Conservation (phyloP, 2,113 vertebrate genomes). For the Gobius niger region DNA sequence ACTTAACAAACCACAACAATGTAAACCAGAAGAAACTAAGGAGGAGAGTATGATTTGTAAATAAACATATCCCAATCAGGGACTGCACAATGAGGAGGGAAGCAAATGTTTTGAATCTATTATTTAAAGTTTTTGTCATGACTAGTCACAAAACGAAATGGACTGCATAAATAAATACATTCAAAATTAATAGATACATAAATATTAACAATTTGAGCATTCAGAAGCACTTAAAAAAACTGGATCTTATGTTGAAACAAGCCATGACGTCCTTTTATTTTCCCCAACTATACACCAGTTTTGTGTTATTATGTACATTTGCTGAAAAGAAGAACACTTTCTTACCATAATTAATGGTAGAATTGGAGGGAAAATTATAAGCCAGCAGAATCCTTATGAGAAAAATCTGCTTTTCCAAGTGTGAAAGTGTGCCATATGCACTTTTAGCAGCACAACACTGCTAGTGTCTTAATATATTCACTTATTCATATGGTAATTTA, state of each 20-base stretch:
- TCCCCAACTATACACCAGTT: not conserved
- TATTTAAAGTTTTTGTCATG: not conserved
- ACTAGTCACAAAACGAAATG: not conserved
- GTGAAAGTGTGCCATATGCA: not conserved
- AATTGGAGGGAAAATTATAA: not conserved
- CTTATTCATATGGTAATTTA: constrained; percentile 10
- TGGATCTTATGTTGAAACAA: no score
- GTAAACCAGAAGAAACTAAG: not conserved
- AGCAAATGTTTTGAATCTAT: not conserved
- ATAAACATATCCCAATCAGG: no score
- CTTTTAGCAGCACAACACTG: constrained; percentile 7
- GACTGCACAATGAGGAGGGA: no score
- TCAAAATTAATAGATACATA: no score
- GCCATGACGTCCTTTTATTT: not conserved
- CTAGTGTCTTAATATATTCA: constrained; percentile 9
- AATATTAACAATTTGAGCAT: no score
- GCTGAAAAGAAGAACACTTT: not conserved
- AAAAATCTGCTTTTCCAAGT: not conserved
- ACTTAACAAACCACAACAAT: no score
- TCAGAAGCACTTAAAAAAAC: no score
- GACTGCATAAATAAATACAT: no score
- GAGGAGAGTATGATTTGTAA: no score
- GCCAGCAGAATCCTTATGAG: not conserved
- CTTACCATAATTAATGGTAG: not conserved
- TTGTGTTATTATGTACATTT: not conserved